phyloP scores from a whole-genome alignment of 1,140 invertebrate genomes.

The Brachionus asplanchnoidis region DNA sequence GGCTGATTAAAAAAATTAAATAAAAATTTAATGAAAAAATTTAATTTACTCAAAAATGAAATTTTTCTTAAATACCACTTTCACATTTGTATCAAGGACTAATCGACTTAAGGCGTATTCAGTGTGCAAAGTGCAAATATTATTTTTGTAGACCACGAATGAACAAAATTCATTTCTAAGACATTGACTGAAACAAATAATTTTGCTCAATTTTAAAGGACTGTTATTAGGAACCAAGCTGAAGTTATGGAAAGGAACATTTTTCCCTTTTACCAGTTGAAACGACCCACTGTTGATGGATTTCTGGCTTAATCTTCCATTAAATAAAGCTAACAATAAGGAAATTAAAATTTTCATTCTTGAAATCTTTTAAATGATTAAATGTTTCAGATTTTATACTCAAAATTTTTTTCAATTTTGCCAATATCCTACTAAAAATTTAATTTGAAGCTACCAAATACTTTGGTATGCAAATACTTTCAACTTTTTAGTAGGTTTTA shows the following conservation, averaged over 20 bases:
- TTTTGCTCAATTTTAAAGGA: not conserved
- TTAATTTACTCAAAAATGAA: not conserved
- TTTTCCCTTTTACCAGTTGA: not conserved
- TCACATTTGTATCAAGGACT: not conserved
- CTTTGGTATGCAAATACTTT: too few species aligned
- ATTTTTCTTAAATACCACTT: not conserved
- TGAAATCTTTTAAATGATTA: too few species aligned
- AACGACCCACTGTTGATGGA: not conserved
- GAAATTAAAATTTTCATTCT: too few species aligned
- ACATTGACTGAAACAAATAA: not conserved
- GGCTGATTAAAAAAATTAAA: too few species aligned
- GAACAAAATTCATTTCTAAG: not conserved
- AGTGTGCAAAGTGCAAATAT: not conserved
- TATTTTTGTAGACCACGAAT: not conserved
- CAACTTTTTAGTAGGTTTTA: too few species aligned
- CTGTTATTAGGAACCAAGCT: not conserved
- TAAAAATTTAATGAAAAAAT: too few species aligned
- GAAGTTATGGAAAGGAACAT: not conserved
- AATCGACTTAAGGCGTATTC: not conserved
- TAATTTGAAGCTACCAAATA: too few species aligned
- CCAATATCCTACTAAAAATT: too few species aligned
- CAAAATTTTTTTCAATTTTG: too few species aligned
- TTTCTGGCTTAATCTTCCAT: not conserved
- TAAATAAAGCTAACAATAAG: too few species aligned
- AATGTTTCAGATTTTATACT: too few species aligned